Evolutionary conservation across 1,140 invertebrate genomes (phyloP), one percentile per base, ranked within the genome.

Genomic region (Sinonovacula constricta): DNA sequence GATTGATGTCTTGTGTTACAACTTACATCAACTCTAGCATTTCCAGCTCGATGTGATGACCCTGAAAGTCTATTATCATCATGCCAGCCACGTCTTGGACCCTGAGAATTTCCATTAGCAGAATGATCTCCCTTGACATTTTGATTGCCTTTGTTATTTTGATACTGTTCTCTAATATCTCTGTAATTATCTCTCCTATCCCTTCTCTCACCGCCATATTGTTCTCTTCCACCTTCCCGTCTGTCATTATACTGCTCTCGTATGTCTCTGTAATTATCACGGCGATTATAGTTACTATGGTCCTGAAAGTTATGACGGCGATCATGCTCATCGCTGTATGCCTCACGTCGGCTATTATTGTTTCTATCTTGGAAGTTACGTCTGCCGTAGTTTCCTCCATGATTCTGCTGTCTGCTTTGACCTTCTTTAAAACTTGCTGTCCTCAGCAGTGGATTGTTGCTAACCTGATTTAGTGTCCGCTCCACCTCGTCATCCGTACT

Each of bases 111-210:
- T 18, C 39, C 18, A n/a, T n/a, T n/a, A 18, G 7, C 39, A 45
- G 39, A 45, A 18, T 45, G 7, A 45, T 45, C 63, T 57, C 33
- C 49, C 53, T 56, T 76, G 0, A 36, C 45, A 3, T n/a, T 26
- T 1, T 59, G 62, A 18, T 7, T 45, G 39, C 28, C 33, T 34
- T 65, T 67, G 0, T 51, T 54, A 3, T 33, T 24, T 1, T 36
- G 28, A 30, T 74, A 74, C 49, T 74, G 45, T 31, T 76, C 72
- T 24, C 72, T 18, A 24, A 56, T 59, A 67, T 76, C 72, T 4
- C 72, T 59, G 49, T 76, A 76, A 59, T 76, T 67, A 67, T 76
- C 72, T 31, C 63, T 56, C 24, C 72, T 63, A 28, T 76, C 51
- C 22, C 60, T 45, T 5, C 62, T 30, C 24, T 54, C 62, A n/a